Base-by-base conservation (phyloP, 2,797 vertebrate species). In the Anguilla anguilla region DNA sequence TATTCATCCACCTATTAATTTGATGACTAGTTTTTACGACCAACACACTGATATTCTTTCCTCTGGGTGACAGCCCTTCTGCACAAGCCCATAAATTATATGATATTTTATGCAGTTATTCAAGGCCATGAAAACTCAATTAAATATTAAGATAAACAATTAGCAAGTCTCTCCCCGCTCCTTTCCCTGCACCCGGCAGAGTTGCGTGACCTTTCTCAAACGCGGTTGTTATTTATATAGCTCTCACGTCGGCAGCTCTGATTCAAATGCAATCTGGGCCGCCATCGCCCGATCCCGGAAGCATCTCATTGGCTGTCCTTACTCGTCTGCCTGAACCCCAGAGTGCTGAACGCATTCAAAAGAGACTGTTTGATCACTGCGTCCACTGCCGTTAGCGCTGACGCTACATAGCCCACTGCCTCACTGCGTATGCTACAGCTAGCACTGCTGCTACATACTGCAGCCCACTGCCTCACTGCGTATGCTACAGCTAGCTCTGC, bases 191-290 rank as follows among this genome's bases (percentile, higher is more conserved):
- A 2, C 35, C 13, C 35, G 19, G 72, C 31, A 77, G 11, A 39
- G 35, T 39, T 3, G 13, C 77, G 72, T 74, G 69, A 74, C 69
- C 69, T 74, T 74, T 74, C 69, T 35, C 6, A 13, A 17, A 74
- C 28, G 35, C 69, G 3, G 10, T 35, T 74, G 69, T 35, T 74
- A 74, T 74, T 74, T 15, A 74, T 35, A 74, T 35, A 74, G 6
- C 5, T 0, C 35, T 19, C 69, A 31, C 69, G 28, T 9, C 51
- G 11, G 11, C 9, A 11, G 2, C 3, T 1, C 28, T 31, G 28
- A 74, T 74, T 74, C 69, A 74, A 35, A 31, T 74, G 69, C 69
- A 74, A 74, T 35, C 69, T 31, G 69, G 69, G 69, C 13, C 74
- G 35, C 35, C 28, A 74, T 74, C 28, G 15, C 69, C 11, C 39